Base-by-base conservation (phyloP, 2,797 vertebrate species). In the Schizothorax lantsangensis region DNA sequence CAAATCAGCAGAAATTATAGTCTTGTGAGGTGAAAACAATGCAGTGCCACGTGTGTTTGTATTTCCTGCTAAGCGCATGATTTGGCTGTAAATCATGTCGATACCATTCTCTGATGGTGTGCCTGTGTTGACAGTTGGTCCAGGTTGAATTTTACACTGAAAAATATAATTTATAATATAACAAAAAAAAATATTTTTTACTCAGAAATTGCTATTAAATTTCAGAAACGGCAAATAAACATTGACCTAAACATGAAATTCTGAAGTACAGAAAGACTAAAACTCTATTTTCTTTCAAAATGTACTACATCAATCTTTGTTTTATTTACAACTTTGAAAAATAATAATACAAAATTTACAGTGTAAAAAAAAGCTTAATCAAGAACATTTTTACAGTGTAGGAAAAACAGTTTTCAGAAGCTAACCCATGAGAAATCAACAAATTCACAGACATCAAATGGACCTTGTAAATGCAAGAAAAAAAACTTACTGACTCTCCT, bases 1-100 rank as follows among this genome's bases (percentile, higher is more conserved):
- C 89, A 89, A 91, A 91, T 94, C 92, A 89, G 92, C 95, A 95
- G 90, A 93, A 94, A 85, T 19, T 77, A 36, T 30, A 73, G 88
- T 91, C 91, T 92, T 84, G 68, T 86, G 91, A 90, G 88, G 87
- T 79, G 49, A 68, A 79, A 80, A 82, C 40, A 54, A 89, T 88
- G 80, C 54, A 84, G 83, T 79, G 74, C 71, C 49, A 81, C 72
- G 85, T 89, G 85, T 90, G 88, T 74, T 89, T 91, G 88, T 79
- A 47, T 82, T 84, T 71, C 77, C 38, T 38, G 64, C 88, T 73
- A 87, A 90, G 90, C 79, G 72, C 81, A 85, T 69, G 64, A 85
- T 49, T 52, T 54, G 81, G 6, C 77, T 79, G 19, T 74, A 72
- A 88, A 85, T 78, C 59, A 87, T 71, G 81, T 91, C 71, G 84